Conservation (phyloP, 2,888 invertebrate genomes). For the Caenorhabditis doughertyi region DNA sequence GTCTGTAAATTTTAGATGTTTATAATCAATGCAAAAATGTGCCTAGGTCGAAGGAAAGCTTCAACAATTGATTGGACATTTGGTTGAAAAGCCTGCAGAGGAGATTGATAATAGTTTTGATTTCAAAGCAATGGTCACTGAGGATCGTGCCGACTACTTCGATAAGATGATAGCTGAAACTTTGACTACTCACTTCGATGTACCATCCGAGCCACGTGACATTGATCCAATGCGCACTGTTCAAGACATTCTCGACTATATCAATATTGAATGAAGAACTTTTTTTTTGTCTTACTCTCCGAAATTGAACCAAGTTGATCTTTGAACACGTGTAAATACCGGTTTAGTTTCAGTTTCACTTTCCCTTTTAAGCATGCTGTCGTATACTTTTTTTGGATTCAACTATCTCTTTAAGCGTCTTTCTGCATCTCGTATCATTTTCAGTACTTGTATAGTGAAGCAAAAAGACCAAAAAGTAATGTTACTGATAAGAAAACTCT, state of each 20-base stretch:
- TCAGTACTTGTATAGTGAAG: not conserved
- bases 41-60: conserved; percentile 48
- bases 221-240: conserved; percentile 26
- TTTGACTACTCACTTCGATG: conserved; percentile 22
- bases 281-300: no score
- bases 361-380: conserved; percentile 25
- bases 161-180: conserved; percentile 44
- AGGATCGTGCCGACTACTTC: conserved; percentile 34
- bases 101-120: conserved; percentile 10
- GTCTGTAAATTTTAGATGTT: conserved; percentile 7
- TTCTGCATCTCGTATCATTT: conserved; percentile 28
- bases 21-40: conserved; percentile 16
- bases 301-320: not conserved
- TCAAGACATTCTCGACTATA: conserved; percentile 40
- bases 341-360: conserved; percentile 31
- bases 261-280: not conserved
- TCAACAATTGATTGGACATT: conserved; percentile 17
- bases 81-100: conserved; percentile 5
- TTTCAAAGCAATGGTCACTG: conserved; percentile 14
- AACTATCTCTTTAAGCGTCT: conserved; percentile 12
- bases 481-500: conserved; percentile 35
- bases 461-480: conserved; percentile 19
- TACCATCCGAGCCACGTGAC: conserved; percentile 27
- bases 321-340: conserved; percentile 21
- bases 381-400: not conserved